phyloP scores from a whole-genome alignment of 2,888 invertebrate species.

The Exocentrus adspersus region DNA sequence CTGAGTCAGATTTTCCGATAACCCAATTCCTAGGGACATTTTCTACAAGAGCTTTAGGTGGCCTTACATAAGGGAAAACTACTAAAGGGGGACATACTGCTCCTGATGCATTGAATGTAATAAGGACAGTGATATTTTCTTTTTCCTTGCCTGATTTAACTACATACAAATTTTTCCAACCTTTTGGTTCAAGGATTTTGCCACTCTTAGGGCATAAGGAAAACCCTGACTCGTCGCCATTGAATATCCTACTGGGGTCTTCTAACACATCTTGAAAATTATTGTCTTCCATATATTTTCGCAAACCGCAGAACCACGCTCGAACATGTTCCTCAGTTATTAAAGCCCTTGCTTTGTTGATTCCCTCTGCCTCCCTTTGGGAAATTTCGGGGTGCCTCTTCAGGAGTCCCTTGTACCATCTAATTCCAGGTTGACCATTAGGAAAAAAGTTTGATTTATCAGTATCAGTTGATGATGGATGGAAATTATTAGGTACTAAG shows the following conservation, averaged over 20 bases:
- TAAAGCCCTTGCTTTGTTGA: background rate
- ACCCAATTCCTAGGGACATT: constrained; percentile 38
- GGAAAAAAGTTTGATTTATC: background rate
- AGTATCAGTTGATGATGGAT: no score
- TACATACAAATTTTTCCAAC: constrained; percentile 45
- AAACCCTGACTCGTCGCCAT: constrained; percentile 56
- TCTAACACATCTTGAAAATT: background rate
- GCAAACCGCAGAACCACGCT: background rate
- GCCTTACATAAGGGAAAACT: constrained; percentile 39
- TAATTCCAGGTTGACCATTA: background rate
- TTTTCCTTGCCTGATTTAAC: constrained; percentile 49
- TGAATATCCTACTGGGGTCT: constrained; percentile 45
- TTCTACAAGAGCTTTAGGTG: constrained; percentile 36
- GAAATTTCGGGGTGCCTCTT: background rate
- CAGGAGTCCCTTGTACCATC: background rate
- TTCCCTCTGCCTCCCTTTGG: background rate
- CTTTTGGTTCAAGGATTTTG: constrained; percentile 36
- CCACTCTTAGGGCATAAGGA: constrained; percentile 47
- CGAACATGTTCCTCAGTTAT: background rate
- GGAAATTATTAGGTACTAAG: no score
- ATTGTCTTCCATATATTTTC: background rate
- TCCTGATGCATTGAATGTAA: constrained; percentile 39
- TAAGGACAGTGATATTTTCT: constrained; percentile 49
- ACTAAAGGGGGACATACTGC: constrained; percentile 36
- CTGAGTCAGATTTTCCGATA: constrained; percentile 43